Evolutionary conservation across 2,797 vertebrate species (phyloP), one percentile per base, ranked within the genome.

Genomic region (Chelidonichthys spinosus): DNA sequence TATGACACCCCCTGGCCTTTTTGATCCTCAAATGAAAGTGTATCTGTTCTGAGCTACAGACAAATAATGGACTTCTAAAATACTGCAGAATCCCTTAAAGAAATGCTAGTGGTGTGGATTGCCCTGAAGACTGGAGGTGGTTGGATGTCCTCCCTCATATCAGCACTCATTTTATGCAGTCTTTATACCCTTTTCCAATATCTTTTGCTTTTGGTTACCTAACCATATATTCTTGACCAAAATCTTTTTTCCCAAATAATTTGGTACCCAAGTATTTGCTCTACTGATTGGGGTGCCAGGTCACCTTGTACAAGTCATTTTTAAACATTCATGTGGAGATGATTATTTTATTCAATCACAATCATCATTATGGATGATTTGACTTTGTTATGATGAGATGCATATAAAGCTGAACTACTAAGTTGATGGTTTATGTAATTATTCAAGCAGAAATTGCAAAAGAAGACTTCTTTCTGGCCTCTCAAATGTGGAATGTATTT

Each of bases 211-310:
- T 25, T 25, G 25, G 25, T 25, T 25, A 25, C 25, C 25, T 25
- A 25, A 25, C 25, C 25, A 25, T 25, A 25, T 25, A 25, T 25
- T 25, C 25, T 25, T 25, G 52, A 32, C 67, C 54, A 13, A 17
- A 9, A 43, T 72, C 35, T 46, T 64, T 58, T 32, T 37, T 66
- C 42, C 13, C 59, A 46, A 43, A 32, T 60, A 9, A 54, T 84
- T 49, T 70, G 40, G n/a, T 60, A 32, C 14, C 43, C 32, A 42
- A 73, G 50, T 33, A 4, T 61, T 61, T 18, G 18, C 25, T 25
- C 25, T 25, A 36, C 43, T 66, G 37, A 42, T 10, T 52, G 9
- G 6, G 14, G 2, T 25, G 18, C 37, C 54, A 54, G 55, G 74
- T 72, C 56, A 67, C 32, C 25, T 56, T 1, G 5, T 40, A 36